These are phyloP conservation scores for Melinaea menophilus DNA, from an alignment of 2,888 invertebrate species.

Conservation along the genomic window DNA sequence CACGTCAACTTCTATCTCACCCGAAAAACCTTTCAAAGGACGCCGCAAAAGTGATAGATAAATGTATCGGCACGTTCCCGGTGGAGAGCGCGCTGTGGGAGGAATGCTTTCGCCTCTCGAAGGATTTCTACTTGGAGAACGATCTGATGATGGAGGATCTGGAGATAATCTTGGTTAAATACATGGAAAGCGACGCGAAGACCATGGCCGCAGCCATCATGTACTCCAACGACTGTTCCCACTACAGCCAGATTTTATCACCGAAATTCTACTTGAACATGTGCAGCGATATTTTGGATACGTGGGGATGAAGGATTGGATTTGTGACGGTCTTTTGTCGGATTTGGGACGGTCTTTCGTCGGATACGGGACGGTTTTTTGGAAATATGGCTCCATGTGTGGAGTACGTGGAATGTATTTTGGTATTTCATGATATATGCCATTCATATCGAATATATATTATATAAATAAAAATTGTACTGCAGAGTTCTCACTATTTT, in stretches of 20 bases:
- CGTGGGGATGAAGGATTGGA: constrained; percentile 54
- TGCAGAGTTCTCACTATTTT: neutral
- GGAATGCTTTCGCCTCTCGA: constrained; percentile 59
- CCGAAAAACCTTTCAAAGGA: constrained; percentile 47
- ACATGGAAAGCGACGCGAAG: constrained; percentile 69
- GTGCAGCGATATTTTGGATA: constrained; percentile 68
- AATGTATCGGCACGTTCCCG: constrained; percentile 63
- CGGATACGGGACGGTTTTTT: neutral
- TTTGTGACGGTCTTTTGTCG: neutral
- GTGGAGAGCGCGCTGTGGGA: constrained; percentile 63
- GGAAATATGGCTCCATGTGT: no score
- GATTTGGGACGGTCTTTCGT: neutral
- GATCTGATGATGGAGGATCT: constrained; percentile 65
- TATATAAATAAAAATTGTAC: no score
- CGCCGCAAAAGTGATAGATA: constrained; percentile 62
- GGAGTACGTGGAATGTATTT: no score
- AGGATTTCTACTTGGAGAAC: constrained; percentile 64
- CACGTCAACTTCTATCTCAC: constrained; percentile 31
- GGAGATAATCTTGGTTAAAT: constrained; percentile 76
- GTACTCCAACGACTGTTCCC: constrained; percentile 67
- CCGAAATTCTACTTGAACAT: constrained; percentile 70
- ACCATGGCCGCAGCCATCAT: constrained; percentile 70
- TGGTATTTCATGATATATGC: no score
- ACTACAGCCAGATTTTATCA: constrained; percentile 66
- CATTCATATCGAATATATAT: neutral